Base-by-base conservation (phyloP, 2,113 vertebrate species). In the Oxygymnocypris stewartii region DNA sequence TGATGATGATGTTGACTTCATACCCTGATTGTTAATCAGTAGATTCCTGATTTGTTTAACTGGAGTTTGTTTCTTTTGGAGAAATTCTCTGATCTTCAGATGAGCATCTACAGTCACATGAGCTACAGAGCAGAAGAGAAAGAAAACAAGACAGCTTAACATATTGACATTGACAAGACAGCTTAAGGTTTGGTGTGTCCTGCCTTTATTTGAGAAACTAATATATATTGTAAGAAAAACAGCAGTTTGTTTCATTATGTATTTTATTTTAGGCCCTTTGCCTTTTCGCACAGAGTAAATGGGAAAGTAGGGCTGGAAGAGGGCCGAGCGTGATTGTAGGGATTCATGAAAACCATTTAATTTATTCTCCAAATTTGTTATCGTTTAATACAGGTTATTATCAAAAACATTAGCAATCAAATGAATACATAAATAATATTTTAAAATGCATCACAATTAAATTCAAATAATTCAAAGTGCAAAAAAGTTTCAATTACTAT, bases 11-110 rank as follows among this genome's bases (percentile, higher is more conserved):
- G 40, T 73, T 74, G 63, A 79, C 9, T n/a, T 75, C 73, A 75
- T 91, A 95, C 94, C 94, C 28, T 89, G 83, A 76, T 89, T 86
- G 86, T 93, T 92, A 83, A 92, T 89, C 9, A 88, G 90, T 18
- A 95, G n/a, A 14, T 69, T 93, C 89, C 88, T 90, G 87, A 91
- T 90, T 57, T 94, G 91, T 82, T 87, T 88, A 87, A 85, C 90
- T 3, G 93, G 93, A 23, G 89, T 49, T 0, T 85, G 90, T 80
- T 88, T 93, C 82, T 88, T 88, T 0, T 37, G 79, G 86, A 94
- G 88, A 0, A 80, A 90, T 0, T 89, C 87, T 71, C 77, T 91
- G 25, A 95, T 78, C 11, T 87, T 44, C 76, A 57, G 1, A 76
- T 42, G 75, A 67, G 81, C 86, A 57, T 88, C 85, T 69, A 88